These are phyloP conservation scores for Etheostoma nigrum DNA, from an alignment of 2,797 vertebrate genomes.

Conservation along the genomic window DNA sequence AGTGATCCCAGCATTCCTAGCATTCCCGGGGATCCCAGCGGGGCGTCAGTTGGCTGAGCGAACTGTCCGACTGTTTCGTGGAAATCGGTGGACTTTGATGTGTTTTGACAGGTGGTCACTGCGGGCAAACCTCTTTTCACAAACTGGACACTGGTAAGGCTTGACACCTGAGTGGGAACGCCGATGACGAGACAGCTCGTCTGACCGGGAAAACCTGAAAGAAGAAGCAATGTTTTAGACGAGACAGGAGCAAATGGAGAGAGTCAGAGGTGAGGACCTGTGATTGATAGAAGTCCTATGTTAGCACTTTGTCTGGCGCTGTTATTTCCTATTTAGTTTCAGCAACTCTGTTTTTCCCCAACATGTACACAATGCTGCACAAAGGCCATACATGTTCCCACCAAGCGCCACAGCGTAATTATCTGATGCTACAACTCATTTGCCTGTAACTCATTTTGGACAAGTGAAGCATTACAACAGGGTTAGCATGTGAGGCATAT, in stretches of 20 bases:
- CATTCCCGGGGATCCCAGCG: slow-evolving; percentile 16
- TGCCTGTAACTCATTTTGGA: slow-evolving; percentile 36
- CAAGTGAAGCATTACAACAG: not conserved
- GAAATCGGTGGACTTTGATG: slow-evolving; percentile 97
- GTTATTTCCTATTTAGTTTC: slow-evolving; percentile 20
- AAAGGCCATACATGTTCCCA: no score
- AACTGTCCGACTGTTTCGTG: slow-evolving; percentile 89
- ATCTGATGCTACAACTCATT: slow-evolving; percentile 31
- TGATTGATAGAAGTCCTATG: not conserved
- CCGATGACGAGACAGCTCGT: slow-evolving; percentile 94
- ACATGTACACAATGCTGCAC: not conserved
- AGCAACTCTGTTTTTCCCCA: slow-evolving; percentile 19
- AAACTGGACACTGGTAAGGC: slow-evolving; percentile 94
- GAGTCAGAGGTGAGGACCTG: no score
- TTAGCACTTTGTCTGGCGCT: not conserved
- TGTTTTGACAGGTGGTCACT: slow-evolving; percentile 98
- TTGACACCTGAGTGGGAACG: slow-evolving; percentile 97
- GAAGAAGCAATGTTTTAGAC: slow-evolving; percentile 21
- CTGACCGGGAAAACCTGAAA: slow-evolving; percentile 94
- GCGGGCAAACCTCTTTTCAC: slow-evolving; percentile 97
- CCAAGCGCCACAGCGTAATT: slow-evolving; percentile 1
- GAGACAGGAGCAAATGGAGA: not conserved
- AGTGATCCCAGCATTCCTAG: slow-evolving; percentile 15
- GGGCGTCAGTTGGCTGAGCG: slow-evolving; percentile 88
- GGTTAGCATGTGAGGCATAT: slow-evolving; percentile 25